Evolutionary conservation across 1,140 invertebrate genomes (phyloP).

Genomic region (Meloidogyne floridensis): DNA sequence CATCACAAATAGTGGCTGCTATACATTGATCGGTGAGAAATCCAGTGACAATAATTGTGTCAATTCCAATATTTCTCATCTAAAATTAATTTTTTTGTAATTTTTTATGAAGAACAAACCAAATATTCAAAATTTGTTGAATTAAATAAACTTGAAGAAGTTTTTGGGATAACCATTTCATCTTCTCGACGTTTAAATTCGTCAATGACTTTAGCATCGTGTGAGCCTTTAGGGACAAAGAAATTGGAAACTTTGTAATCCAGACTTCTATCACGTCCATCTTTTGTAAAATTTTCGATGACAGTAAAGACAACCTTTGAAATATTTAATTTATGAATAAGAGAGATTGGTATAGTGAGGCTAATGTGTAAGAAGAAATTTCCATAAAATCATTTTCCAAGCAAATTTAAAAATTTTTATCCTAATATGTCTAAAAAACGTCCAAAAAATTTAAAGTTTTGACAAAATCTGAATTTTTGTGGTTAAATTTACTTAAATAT

Average conservation of each 20-base stretch:
- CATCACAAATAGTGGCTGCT: constrained; percentile 16
- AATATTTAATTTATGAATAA: constrained; percentile 11
- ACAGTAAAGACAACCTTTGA: constrained; percentile 26
- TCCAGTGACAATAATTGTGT: constrained; percentile 28
- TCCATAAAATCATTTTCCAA: no score
- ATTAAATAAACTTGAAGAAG: constrained; percentile 27
- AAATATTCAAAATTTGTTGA: constrained; percentile 32
- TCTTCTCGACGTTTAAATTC: constrained; percentile 15
- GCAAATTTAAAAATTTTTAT: no score
- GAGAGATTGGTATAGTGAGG: background rate
- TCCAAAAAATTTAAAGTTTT: no score
- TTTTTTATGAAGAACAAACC: background rate
- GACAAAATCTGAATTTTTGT: no score
- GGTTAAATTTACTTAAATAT: no score
- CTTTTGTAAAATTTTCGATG: constrained; percentile 21
- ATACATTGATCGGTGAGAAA: constrained; percentile 30
- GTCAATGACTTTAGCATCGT: constrained; percentile 20
- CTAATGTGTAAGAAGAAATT: background rate
- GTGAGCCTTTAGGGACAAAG: constrained; percentile 19
- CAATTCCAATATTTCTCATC: constrained; percentile 29
- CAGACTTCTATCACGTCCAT: constrained; percentile 29
- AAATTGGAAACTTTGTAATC: constrained; percentile 31
- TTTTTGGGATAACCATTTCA: constrained; percentile 33
- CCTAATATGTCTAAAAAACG: no score
- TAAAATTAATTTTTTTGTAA: background rate